Evolutionary conservation across 2,113 vertebrate genomes (phyloP), one percentile per base, ranked within the genome.

Genomic region (Spea multiplicata): DNA sequence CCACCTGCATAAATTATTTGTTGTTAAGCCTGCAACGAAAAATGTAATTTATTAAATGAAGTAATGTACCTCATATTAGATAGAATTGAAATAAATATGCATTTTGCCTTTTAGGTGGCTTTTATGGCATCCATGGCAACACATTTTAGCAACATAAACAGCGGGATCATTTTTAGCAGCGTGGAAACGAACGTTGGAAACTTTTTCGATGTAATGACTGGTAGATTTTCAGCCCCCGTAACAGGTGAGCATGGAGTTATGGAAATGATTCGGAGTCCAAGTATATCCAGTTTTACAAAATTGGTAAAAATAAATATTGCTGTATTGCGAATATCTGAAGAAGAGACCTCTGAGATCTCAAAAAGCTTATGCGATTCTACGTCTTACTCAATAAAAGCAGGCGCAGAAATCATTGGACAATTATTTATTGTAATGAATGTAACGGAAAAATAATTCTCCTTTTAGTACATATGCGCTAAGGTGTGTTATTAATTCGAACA

Each of bases 121-220:
- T 94, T 94, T 82, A 94, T 94, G 93, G 93, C 93, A 81, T 94
- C 93, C 0, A 90, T 94, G 85, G 93, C 93, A 55, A 94, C 93
- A 44, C 93, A 94, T 83, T 94, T 94, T 86, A 94, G 90, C 83
- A 94, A 94, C 75, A 92, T 93, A 83, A 94, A 94, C 81, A 94
- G 93, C 0, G 93, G 93, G 12, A 94, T 94, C 55, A 94, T 94
- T 83, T 94, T 94, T 88, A 94, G 93, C 46, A 94, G 93, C 0
- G 93, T 94, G 0, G 93, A 94, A 88, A 93, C 93, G 52, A 94
- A 94, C 0, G 85, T 93, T 0, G 93, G 93, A 59, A 94, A 94
- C 72, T 93, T 93, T 85, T 94, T 94, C 76, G 93, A 94, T 76
- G 92, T 94, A 71, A 94, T 94, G 92, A 94, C 93, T 0, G 93